Conservation (phyloP, 2,797 vertebrate genomes). For the Cyclura pinguis region DNA sequence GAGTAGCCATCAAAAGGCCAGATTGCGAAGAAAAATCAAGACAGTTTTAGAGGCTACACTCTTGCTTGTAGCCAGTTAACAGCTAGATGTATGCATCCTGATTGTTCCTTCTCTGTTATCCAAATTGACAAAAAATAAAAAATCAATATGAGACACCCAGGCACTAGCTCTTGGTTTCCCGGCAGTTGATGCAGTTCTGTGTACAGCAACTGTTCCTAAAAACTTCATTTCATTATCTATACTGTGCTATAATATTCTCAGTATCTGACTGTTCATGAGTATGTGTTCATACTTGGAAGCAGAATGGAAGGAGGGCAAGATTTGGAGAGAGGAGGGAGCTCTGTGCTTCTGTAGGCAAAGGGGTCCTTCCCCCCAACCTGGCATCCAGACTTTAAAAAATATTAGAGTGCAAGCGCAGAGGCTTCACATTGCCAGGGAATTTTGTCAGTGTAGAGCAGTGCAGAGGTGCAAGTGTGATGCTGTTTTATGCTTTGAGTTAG, state of each 20-base stretch:
- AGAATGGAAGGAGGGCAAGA: neutral
- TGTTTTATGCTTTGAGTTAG: neutral
- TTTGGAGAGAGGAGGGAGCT: no score
- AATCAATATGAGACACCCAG: no score
- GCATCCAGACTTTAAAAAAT: neutral
- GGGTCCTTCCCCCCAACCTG: neutral
- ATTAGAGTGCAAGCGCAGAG: neutral
- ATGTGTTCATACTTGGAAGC: neutral
- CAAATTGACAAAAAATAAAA: neutral
- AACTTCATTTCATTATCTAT: neutral
- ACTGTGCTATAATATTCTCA: neutral
- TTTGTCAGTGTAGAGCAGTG: neutral
- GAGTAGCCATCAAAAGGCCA: neutral
- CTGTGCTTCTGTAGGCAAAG: neutral
- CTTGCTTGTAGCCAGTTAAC: neutral
- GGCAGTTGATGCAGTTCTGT: neutral
- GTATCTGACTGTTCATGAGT: neutral
- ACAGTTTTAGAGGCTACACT: neutral
- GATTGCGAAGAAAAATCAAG: neutral
- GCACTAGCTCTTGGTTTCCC: neutral
- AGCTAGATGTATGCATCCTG: neutral
- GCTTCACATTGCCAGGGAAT: neutral
- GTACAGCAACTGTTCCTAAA: neutral
- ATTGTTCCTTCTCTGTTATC: neutral
- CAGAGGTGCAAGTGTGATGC: neutral